Evolutionary conservation across 1,140 invertebrate genomes (phyloP), one percentile per base, ranked within the genome.

Genomic region (Ganaspis sp.): DNA sequence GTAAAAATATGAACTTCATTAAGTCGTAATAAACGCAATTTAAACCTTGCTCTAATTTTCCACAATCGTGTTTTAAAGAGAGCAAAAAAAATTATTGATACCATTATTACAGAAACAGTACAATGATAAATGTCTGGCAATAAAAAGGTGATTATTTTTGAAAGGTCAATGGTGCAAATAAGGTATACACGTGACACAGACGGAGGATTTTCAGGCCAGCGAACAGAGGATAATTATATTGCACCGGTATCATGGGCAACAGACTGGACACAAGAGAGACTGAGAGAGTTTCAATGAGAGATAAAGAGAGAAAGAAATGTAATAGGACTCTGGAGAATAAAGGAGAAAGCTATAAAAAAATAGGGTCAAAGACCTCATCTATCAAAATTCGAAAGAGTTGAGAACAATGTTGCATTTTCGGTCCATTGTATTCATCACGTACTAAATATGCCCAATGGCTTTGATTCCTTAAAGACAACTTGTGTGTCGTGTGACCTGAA

Each of bases 141-240:
- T 29, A 64, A 29, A 64, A 64, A 15, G 58, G 15, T n/a, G n/a
- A 49, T 49, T n/a, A n/a, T 17, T 49, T 17, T 17, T n/a, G 23
- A 64, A 64, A 64, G 58, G 58, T 64, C 58, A 64, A 64, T 64
- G 58, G 58, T 64, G 58, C 58, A 75, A 75, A 74, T 76, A 70
- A 70, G 71, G 74, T 76, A 81, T 76, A 74, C 70, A 75, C 40
- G 71, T 84, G 83, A 88, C 73, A 85, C 80, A 85, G 80, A 70
- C 75, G 45, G 78, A 82, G 85, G 79, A 84, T 88, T 87, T 88
- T 88, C 86, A 87, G 84, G 86, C 83, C 85, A 89, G 84, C 77
- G 87, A 88, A 74, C 83, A 80, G 75, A 71, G 77, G 71, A 53
- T 73, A 71, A 77, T 53, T 69, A 80, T 42, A 29, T 69, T 40